phyloP scores from a whole-genome alignment of 37 sponge, comb jelly and placozoan genomes.

The Agelas oroides region DNA sequence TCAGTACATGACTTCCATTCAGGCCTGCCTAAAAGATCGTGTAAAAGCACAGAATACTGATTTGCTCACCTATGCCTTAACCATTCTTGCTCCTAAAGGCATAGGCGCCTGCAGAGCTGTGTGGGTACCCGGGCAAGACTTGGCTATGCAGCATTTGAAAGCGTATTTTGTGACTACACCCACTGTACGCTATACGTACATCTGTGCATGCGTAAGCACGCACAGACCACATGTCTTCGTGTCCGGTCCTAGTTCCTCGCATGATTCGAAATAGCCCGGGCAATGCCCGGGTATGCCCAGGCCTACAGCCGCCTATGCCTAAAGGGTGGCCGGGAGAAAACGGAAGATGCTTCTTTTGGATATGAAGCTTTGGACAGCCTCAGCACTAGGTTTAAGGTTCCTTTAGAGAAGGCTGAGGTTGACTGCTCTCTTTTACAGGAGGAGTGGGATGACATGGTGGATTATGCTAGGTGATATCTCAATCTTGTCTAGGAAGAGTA shows the following conservation, averaged over 20 bases:
- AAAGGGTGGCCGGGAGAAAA: constrained; percentile 60
- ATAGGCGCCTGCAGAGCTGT: no score
- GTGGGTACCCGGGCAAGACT: no score
- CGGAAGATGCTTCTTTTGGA: constrained; percentile 40
- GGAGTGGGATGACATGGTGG: constrained; percentile 84
- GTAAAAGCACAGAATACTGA: constrained; percentile 16
- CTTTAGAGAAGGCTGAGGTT: constrained; percentile 49
- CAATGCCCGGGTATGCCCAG: no score
- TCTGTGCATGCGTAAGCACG: no score
- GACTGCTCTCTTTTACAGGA: constrained; percentile 26
- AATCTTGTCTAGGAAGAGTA: constrained; percentile 57
- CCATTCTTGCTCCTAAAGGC: constrained; percentile 55
- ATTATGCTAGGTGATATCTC: constrained; percentile 65
- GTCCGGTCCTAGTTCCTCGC: no score
- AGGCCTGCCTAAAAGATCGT: constrained; percentile 30
- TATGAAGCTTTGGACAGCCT: constrained; percentile 49
- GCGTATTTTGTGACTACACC: no score
- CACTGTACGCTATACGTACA: no score
- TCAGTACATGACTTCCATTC: constrained; percentile 13
- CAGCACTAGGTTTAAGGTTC: constrained; percentile 26
- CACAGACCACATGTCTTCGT: no score
- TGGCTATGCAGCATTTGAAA: no score
- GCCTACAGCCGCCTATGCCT: no score
- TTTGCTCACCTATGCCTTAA: constrained; percentile 40
- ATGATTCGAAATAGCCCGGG: no score